Base-by-base conservation (phyloP, 2,113 vertebrate genomes). In the Tauraco erythrolophus region DNA sequence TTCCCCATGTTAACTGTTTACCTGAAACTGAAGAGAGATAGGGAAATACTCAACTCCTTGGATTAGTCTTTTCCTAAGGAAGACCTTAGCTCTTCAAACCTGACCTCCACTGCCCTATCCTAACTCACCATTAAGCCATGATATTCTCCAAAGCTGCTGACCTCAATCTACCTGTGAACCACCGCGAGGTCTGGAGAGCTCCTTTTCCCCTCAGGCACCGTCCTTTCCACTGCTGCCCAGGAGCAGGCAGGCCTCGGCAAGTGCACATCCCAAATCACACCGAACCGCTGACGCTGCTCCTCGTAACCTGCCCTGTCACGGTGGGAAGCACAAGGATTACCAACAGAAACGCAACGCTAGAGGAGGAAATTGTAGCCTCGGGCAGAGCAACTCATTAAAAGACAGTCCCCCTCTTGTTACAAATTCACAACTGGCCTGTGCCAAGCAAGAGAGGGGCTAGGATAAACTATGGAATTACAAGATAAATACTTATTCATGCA, bases 271-370 rank as follows among this genome's bases (percentile, higher is more conserved):
- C 62, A 7, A 30, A 17, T 0, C 0, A 3, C 0, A 2, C 33
- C 5, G 4, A 8, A 13, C 43, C 35, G 46, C 82, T 11, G 91
- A 17, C 22, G 4, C 31, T 4, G 41, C 68, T 39, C 30, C 51
- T 45, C 5, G 0, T 2, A 5, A 37, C 3, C 56, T 6, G 17
- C 43, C 31, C 50, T 12, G 10, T 37, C 1, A 0, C 1, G 0
- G 33, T 1, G 0, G 61, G 33, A 46, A 37, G 69, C 27, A 2
- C 33, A 16, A 5, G 16, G 21, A 7, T 3, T 3, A 31, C 25
- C 2, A 1, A 4, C 33, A 4, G 30, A 1, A 43, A 51, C 0
- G 1, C 33, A 48, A 2, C 0, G 0, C 14, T 10, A 3, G 25
- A 46, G 46, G 46, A 17, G 62, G 54, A 45, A 79, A 77, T 18